Conservation (phyloP, 2,113 vertebrate genomes). For the Cinclus mexicanus region DNA sequence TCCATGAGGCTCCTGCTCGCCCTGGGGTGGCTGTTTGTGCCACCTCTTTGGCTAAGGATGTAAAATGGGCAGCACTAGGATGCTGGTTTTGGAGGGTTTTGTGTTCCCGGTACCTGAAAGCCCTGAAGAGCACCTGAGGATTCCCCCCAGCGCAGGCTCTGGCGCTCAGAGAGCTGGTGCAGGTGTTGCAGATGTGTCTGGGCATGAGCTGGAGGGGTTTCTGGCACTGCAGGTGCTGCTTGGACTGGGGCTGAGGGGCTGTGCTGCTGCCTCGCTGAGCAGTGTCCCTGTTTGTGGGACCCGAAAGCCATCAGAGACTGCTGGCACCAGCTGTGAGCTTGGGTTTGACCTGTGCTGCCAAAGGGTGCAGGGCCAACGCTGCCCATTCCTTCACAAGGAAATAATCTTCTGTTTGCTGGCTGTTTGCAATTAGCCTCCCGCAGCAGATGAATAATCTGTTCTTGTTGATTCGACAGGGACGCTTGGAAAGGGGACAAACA, state of each 20-base stretch:
- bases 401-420: background rate
- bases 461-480: conserved; percentile 37
- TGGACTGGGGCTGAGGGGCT: background rate
- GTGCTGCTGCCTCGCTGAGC: background rate
- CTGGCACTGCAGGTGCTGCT: background rate
- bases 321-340: background rate
- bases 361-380: background rate
- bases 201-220: background rate
- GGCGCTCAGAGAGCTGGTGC: background rate
- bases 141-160: background rate
- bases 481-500: conserved; percentile 31
- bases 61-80: background rate
- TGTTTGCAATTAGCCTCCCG: conserved; percentile 37
- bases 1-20: background rate
- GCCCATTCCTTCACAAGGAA: background rate
- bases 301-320: background rate
- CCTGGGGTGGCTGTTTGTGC: background rate
- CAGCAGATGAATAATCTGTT: conserved; percentile 57
- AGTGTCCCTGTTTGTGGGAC: background rate
- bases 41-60: background rate
- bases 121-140: background rate
- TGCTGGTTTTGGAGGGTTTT: accelerated
- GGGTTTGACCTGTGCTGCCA: background rate
- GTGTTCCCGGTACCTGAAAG: background rate
- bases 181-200: background rate